These are phyloP conservation scores for Neoarius graeffei DNA, from an alignment of 2,113 vertebrate species.

Conservation along the genomic window DNA sequence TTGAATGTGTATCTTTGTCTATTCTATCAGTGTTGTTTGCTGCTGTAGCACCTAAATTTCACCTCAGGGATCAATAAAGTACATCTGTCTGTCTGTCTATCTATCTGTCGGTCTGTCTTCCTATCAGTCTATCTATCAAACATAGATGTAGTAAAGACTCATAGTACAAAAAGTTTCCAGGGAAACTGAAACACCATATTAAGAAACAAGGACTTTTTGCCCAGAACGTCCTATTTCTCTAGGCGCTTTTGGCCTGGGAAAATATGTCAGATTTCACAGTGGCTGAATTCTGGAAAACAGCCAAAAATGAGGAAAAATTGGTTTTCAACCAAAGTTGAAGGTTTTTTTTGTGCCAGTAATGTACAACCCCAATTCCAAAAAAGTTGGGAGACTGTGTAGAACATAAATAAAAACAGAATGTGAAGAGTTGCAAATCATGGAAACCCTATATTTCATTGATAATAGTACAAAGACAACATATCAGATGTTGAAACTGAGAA, in stretches of 20 bases:
- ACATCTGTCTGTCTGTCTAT: neutral
- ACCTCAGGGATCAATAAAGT: neutral
- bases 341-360: neutral
- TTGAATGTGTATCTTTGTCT: neutral
- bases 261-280: neutral
- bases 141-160: neutral
- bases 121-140: neutral
- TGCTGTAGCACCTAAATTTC: neutral
- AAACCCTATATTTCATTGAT: no score
- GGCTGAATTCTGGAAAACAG: neutral
- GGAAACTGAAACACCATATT: neutral
- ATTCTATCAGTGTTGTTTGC: neutral
- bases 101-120: neutral
- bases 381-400: no score
- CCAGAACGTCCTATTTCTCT: neutral
- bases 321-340: neutral
- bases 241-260: neutral
- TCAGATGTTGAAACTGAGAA: no score
- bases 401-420: no score
- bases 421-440: no score
- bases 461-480: no score
- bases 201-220: neutral
- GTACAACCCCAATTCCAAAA: neutral
- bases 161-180: neutral
- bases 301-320: neutral